Evolutionary conservation across 2,888 invertebrate genomes (phyloP).

Genomic region (Quadroppia sp.): DNA sequence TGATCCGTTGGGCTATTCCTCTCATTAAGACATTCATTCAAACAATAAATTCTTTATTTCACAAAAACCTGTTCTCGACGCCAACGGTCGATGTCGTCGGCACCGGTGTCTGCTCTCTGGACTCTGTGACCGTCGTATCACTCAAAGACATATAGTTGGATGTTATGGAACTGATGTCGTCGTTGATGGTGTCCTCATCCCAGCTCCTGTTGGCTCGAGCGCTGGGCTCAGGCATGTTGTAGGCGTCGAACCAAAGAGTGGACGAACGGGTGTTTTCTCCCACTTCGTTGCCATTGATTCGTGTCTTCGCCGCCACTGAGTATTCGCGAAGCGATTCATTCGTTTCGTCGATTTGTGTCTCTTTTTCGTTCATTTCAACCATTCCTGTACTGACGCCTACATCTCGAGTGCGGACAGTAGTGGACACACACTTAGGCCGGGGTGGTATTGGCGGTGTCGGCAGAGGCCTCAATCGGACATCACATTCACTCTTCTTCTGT

Average conservation of each 20-base stretch:
- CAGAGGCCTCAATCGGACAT: conserved; percentile 27
- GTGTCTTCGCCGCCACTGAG: no score
- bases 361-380: neutral
- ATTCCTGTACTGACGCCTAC: conserved; percentile 4
- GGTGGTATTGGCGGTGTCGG: conserved; percentile 41
- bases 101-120: neutral
- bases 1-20: conserved; percentile 31
- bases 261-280: conserved; percentile 1
- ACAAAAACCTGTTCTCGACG: no score
- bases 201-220: neutral
- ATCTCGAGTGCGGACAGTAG: neutral
- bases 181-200: conserved; percentile 39
- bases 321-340: neutral
- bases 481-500: neutral
- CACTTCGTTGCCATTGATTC: conserved; percentile 14
- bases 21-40: neutral
- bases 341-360: neutral
- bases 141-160: conserved; percentile 15
- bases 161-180: conserved; percentile 36
- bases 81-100: no score
- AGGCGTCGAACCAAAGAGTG: conserved; percentile 19
- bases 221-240: neutral
- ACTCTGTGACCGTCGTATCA: neutral
- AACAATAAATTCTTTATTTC: no score
- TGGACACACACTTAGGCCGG: conserved; percentile 17